phyloP scores from a whole-genome alignment of 1,140 invertebrate species.

The Aphelenchoides besseyi region DNA sequence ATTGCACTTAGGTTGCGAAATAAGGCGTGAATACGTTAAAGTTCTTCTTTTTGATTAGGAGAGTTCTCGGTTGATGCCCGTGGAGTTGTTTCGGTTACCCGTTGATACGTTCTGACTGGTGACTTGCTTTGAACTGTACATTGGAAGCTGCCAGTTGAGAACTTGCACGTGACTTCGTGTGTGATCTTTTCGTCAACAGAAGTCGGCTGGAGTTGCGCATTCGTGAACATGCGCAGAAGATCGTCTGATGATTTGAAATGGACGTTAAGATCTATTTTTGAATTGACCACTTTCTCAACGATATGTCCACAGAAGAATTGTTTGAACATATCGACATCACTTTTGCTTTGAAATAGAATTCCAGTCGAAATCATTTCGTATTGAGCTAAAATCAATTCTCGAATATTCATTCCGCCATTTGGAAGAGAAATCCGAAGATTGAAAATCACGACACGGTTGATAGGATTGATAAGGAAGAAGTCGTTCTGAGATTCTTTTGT shows the following conservation, averaged over 20 bases:
- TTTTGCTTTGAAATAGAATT: not conserved
- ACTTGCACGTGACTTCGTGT: too few relatives aligned
- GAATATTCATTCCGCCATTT: not conserved
- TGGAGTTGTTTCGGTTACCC: too few relatives aligned
- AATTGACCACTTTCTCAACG: not conserved
- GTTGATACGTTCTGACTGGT: too few relatives aligned
- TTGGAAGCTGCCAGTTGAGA: too few relatives aligned
- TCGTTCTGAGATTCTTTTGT: slow-evolving; percentile 7
- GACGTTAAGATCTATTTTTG: not conserved
- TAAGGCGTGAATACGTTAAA: too few relatives aligned
- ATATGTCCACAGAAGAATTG: not conserved
- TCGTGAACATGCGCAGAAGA: not conserved
- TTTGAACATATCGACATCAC: too few relatives aligned
- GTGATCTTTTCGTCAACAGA: too few relatives aligned
- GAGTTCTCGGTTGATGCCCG: too few relatives aligned
- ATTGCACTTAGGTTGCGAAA: too few relatives aligned
- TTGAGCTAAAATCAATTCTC: not conserved
- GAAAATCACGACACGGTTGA: too few relatives aligned
- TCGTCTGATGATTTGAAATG: not conserved
- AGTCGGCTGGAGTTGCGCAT: not conserved
- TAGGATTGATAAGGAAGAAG: not conserved
- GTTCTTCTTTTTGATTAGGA: too few relatives aligned
- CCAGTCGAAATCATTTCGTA: not conserved
- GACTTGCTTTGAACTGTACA: too few relatives aligned
- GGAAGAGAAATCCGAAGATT: not conserved